Evolutionary conservation across 2,113 vertebrate genomes (phyloP).

Genomic region (Siniperca knerii): DNA sequence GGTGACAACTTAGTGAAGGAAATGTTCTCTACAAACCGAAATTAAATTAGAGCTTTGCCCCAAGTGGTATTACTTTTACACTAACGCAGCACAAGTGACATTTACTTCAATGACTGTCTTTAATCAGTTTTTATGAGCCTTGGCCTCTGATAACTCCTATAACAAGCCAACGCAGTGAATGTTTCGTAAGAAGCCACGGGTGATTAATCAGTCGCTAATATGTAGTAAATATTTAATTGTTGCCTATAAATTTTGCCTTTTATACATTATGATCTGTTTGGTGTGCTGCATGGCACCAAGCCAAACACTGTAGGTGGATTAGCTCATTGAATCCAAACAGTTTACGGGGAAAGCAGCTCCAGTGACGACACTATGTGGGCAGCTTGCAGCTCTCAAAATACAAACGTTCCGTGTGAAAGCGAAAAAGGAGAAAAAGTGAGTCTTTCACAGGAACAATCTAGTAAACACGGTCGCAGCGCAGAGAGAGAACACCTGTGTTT

Average conservation of each 20-base stretch:
- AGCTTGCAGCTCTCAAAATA: slow-evolving; percentile 83
- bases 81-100: slow-evolving; percentile 12
- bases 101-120: background rate
- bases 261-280: slow-evolving; percentile 64
- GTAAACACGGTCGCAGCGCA: slow-evolving; percentile 72
- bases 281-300: slow-evolving; percentile 59
- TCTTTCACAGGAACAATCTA: slow-evolving; percentile 74
- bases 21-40: background rate
- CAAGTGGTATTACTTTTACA: slow-evolving; percentile 1
- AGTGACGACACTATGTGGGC: slow-evolving; percentile 80
- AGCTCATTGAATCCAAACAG: slow-evolving; percentile 87
- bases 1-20: background rate
- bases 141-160: slow-evolving; percentile 13
- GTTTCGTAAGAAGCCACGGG: slow-evolving; percentile 49
- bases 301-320: slow-evolving; percentile 81
- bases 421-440: slow-evolving; percentile 63
- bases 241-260: slow-evolving; percentile 48
- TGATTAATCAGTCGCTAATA: slow-evolving; percentile 67
- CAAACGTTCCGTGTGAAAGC: slow-evolving; percentile 75
- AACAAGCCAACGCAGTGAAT: slow-evolving; percentile 37
- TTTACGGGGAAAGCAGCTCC: slow-evolving; percentile 82
- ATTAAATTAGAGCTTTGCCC: slow-evolving; percentile 4
- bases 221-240: slow-evolving; percentile 80
- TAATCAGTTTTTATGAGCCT: slow-evolving; percentile 27
- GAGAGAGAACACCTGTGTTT: slow-evolving; percentile 84